Conservation (phyloP, 1,140 invertebrate genomes). For the Orchesella cincta region DNA sequence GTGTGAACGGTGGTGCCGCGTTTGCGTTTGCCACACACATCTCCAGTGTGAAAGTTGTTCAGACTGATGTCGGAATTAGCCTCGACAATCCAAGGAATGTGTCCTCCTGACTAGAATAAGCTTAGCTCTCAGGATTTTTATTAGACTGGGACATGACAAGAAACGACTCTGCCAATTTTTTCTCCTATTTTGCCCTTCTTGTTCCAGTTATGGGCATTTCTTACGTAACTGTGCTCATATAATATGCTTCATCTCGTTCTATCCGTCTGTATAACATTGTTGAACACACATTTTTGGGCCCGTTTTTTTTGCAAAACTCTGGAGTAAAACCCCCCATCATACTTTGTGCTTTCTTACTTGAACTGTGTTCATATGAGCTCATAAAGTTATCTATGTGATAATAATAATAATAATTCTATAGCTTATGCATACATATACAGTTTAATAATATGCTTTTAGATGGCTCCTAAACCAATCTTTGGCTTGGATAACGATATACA, state of each 20-base stretch:
- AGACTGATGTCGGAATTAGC: slow-evolving; percentile 27
- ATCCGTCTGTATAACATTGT: neutral
- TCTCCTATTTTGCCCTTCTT: neutral
- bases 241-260: too few species aligned
- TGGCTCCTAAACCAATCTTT: too few species aligned
- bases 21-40: neutral
- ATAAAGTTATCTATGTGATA: slow-evolving; percentile 19
- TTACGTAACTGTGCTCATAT: neutral
- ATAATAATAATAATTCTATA: slow-evolving; percentile 12
- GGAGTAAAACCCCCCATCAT: neutral
- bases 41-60: slow-evolving; percentile 3
- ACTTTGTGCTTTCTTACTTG: slow-evolving; percentile 17
- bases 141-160: slow-evolving; percentile 25
- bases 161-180: slow-evolving; percentile 22
- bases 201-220: slow-evolving; percentile 10
- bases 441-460: neutral
- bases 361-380: slow-evolving; percentile 19
- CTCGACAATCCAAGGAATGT: slow-evolving; percentile 23
- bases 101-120: slow-evolving; percentile 17
- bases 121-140: slow-evolving; percentile 11
- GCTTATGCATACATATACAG: slow-evolving; percentile 7
- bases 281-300: neutral
- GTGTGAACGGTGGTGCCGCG: neutral
- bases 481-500: too few species aligned
- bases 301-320: neutral